These are phyloP conservation scores for Lasioglossum morio DNA, from an alignment of 2,888 invertebrate genomes.

Conservation along the genomic window DNA sequence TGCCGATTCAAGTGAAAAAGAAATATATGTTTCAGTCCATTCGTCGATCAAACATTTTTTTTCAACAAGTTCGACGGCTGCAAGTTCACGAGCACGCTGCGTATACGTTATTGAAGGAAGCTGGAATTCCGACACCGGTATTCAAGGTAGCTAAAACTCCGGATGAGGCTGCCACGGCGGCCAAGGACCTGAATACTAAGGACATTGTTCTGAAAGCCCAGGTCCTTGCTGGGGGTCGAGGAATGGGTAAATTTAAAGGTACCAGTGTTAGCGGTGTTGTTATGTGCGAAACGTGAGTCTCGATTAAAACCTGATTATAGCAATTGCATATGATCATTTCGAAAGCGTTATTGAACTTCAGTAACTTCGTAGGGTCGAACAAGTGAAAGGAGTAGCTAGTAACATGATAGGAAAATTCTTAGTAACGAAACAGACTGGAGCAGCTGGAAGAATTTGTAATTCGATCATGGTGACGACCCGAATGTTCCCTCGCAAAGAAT, in stretches of 20 bases:
- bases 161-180: slow-evolving; percentile 91
- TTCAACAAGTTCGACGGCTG: slow-evolving; percentile 87
- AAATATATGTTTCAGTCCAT: slow-evolving; percentile 54
- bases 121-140: slow-evolving; percentile 94
- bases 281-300: slow-evolving; percentile 91
- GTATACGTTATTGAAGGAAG: slow-evolving; percentile 92
- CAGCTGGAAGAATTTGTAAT: slow-evolving; percentile 94
- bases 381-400: slow-evolving; percentile 90
- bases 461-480: slow-evolving; percentile 97
- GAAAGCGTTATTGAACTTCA: neutral
- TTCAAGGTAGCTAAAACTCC: slow-evolving; percentile 94
- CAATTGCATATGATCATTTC: neutral
- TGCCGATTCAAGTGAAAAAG: neutral
- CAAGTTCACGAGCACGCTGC: slow-evolving; percentile 97
- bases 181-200: slow-evolving; percentile 89
- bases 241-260: slow-evolving; percentile 95
- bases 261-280: slow-evolving; percentile 97
- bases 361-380: slow-evolving; percentile 88
- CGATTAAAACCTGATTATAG: neutral
- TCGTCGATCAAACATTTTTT: slow-evolving; percentile 85
- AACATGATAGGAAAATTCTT: slow-evolving; percentile 96
- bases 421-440: slow-evolving; percentile 97
- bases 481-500: slow-evolving; percentile 97
- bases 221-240: slow-evolving; percentile 96
- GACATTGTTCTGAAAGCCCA: slow-evolving; percentile 94